Evolutionary conservation across 2,113 vertebrate genomes (phyloP), one percentile per base, ranked within the genome.

Genomic region (Oryzias celebensis): DNA sequence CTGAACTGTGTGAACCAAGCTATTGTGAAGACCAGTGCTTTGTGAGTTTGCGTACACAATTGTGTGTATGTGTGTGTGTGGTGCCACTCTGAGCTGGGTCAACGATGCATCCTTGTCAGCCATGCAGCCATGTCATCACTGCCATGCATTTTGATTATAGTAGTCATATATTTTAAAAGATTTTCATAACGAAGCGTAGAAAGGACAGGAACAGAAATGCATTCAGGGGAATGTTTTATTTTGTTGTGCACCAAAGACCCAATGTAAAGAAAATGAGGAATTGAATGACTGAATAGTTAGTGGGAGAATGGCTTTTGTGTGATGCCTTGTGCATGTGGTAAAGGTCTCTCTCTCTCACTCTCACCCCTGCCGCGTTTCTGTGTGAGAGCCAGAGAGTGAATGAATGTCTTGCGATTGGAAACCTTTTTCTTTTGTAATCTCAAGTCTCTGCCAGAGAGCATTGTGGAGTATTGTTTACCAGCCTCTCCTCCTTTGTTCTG

Each of bases 381-480:
- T 55, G 52, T 62, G 73, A 41, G 71, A 12, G 22, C 13, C 26
- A 18, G 56, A 48, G 66, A 67, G 56, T 81, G 85, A 86, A 83
- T 86, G 84, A 82, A 71, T 77, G 83, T 87, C 85, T 84, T 77
- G 85, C 65, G 76, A 89, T 84, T 84, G 83, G 85, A 81, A 87
- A 82, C 82, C 81, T 81, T 91, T 91, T 87, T 83, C 87, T 89
- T 89, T 90, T 84, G 68, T 82, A 81, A 85, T 81, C 65, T 72
- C 68, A 74, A 89, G 75, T 83, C 78, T 78, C 73, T 81, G 82
- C 71, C 74, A 82, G 57, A 84, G 77, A 75, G 85, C 84, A 85
- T 88, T 89, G 89, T 88, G 78, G 18, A 23, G 70, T 65, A 87
- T 90, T 90, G 87, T 91, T 90, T 87, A 86, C 81, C 75, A 87